Conservation (phyloP, 1,140 invertebrate species). For the Nasonia vitripennis region DNA sequence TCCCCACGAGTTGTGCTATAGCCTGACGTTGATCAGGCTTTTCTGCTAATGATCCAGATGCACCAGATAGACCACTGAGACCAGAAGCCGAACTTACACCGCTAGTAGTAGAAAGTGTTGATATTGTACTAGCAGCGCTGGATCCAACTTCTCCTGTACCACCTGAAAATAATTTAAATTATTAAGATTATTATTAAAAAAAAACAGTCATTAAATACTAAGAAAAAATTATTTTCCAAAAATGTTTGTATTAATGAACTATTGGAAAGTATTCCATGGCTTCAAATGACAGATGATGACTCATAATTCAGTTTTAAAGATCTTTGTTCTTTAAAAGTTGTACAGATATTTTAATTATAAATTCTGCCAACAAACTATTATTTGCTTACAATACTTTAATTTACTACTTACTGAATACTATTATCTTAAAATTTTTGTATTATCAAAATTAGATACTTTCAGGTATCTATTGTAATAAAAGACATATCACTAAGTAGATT, state of each 20-base stretch:
- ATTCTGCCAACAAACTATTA: neutral
- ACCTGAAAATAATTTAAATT: conserved; percentile 47
- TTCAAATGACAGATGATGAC: neutral
- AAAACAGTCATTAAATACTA: too few species aligned
- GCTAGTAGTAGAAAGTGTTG: conserved; percentile 80
- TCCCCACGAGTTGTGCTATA: conserved; percentile 77
- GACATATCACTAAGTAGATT: too few species aligned
- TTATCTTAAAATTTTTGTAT: neutral
- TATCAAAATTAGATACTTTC: neutral
- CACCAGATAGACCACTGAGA: conserved; percentile 78
- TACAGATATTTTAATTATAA: neutral
- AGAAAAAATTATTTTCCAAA: too few species aligned
- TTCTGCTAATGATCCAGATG: conserved; percentile 71
- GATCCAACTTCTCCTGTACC: conserved; percentile 79
- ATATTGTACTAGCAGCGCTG: conserved; percentile 85
- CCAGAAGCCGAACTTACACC: conserved; percentile 81
- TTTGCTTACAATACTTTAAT: too few species aligned
- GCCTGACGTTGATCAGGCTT: conserved; percentile 76
- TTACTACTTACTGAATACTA: too few species aligned
- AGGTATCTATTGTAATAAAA: too few species aligned
- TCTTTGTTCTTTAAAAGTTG: neutral
- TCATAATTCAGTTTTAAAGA: neutral
- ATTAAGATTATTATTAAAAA: conserved; percentile 13
- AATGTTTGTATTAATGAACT: too few species aligned
- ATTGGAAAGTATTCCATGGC: neutral